Evolutionary conservation across 2,113 vertebrate species (phyloP), one percentile per base, ranked within the genome.

Genomic region (Nerophis ophidion): DNA sequence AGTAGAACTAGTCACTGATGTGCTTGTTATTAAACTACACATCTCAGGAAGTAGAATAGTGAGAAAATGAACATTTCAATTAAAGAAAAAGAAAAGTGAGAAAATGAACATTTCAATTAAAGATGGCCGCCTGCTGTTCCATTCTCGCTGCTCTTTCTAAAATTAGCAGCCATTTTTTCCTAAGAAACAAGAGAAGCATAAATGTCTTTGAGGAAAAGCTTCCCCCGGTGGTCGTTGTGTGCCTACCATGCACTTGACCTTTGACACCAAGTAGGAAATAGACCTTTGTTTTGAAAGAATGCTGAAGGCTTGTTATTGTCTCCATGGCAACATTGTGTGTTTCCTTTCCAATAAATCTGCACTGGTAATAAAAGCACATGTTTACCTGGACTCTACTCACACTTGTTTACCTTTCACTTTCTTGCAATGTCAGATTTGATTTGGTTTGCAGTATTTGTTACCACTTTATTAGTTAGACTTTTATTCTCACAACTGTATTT

Each of bases 301-400:
- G 33, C 12, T 2, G 8, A 51, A 51, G 40, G 40, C 40, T 44
- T 44, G 5, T 51, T 51, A 4, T 44, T 46, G 57, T 59, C 44
- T 75, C 60, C 70, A 64, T 48, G 70, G 66, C 70, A 74, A 60
- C 53, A 35, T 16, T 5, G 15, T 65, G 73, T 72, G 65, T 83
- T 81, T 82, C 79, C 72, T 89, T 73, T 86, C 7, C 6, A 40
- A 80, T 88, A 54, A 84, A 86, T 86, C 89, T 84, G 86, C 86
- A 90, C 86, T 87, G 84, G 83, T 89, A 91, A 89, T 91, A 90
- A 91, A 91, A 91, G 90, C 90, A 90, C 90, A 91, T 85, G 80
- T 75, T 89, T 91, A 87, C 86, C 69, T 60, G 68, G 84, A 57
- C 12, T 54, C 36, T 53, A 15, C 55, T 55, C 6, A 12, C 13